Conservation (phyloP, 2,797 vertebrate species). For the Scarus forsteni region DNA sequence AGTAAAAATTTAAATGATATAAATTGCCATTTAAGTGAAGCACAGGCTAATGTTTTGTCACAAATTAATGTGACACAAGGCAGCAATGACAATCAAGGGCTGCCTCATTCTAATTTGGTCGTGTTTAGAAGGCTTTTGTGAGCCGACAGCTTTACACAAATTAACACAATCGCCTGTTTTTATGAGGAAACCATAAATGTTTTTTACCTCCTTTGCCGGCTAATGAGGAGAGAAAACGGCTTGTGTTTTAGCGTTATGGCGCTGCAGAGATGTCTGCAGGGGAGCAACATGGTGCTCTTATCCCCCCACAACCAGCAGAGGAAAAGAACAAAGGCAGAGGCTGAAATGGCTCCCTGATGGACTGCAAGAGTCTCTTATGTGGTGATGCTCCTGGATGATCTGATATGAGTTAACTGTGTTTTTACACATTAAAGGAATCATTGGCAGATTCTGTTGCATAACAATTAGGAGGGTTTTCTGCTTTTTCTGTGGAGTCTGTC, state of each 20-base stretch:
- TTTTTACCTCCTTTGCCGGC: constrained; percentile 82
- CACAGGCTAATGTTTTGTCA: constrained; percentile 97
- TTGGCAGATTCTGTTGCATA: constrained; percentile 62
- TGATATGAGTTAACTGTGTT: constrained; percentile 57
- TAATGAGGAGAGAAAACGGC: constrained; percentile 92
- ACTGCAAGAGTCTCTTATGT: constrained; percentile 67
- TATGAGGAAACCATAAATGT: constrained; percentile 94
- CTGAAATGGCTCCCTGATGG: constrained; percentile 73
- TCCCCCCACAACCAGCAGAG: constrained; percentile 51
- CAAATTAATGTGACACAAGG: constrained; percentile 99
- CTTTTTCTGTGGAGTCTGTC: constrained; percentile 22
- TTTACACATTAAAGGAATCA: constrained; percentile 71
- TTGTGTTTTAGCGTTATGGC: constrained; percentile 76
- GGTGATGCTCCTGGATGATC: constrained; percentile 70
- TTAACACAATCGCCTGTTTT: constrained; percentile 98
- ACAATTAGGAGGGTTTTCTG: constrained; percentile 50
- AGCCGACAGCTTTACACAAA: constrained; percentile 92
- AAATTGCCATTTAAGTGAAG: constrained; percentile 99
- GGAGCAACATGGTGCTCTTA: constrained; percentile 67
- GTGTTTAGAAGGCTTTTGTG: constrained; percentile 97
- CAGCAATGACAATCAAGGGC: constrained; percentile 97
- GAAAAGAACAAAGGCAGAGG: constrained; percentile 74
- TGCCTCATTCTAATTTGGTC: constrained; percentile 99
- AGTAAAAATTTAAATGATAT: constrained; percentile 99
- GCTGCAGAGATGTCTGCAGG: constrained; percentile 56